Evolutionary conservation across 2,888 invertebrate genomes (phyloP).

Genomic region (Danaus chrysippus): DNA sequence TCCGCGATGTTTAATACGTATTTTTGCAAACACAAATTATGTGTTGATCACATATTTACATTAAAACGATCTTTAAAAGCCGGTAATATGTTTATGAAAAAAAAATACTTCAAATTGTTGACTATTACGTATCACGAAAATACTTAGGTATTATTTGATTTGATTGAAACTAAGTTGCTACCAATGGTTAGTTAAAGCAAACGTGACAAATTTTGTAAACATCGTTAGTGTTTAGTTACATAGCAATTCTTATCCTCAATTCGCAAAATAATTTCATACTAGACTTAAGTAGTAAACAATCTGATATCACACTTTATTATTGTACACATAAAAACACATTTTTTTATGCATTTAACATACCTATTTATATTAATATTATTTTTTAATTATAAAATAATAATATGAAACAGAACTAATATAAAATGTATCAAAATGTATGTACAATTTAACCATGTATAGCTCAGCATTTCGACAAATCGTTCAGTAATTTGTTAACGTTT

Average conservation of each 20-base stretch:
- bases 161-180: constrained; percentile 42
- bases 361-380: no score
- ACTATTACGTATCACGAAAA: constrained; percentile 12
- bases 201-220: constrained; percentile 69
- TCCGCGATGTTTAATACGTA: constrained; percentile 15
- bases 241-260: constrained; percentile 33
- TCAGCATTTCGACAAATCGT: neutral
- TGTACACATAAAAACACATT: no score
- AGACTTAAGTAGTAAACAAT: constrained; percentile 28
- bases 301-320: neutral
- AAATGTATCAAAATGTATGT: no score
- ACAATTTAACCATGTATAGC: no score
- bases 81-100: neutral
- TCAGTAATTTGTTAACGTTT: constrained; percentile 6
- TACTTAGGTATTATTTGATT: constrained; percentile 32
- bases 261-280: constrained; percentile 30
- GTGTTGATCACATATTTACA: neutral
- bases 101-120: neutral
- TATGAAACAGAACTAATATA: no score
- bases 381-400: no score
- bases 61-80: neutral
- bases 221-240: constrained; percentile 57
- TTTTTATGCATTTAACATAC: no score
- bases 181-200: constrained; percentile 43
- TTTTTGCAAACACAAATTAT: constrained; percentile 7